phyloP scores from a whole-genome alignment of 2,797 vertebrate genomes.

The Gambusia yucatana region DNA sequence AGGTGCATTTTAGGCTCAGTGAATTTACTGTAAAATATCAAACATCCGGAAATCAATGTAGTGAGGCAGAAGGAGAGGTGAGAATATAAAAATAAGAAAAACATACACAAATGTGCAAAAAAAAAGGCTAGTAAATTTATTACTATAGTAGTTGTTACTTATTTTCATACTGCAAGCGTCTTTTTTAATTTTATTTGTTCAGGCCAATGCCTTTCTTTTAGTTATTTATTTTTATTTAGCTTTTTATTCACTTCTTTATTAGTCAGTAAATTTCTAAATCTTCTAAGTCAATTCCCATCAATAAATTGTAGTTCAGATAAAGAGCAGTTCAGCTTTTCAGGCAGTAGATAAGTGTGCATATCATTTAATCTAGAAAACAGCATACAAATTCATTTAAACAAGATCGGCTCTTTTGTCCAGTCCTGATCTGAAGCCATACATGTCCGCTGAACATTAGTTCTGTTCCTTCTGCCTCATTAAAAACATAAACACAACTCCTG shows the following conservation, averaged over 20 bases:
- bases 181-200: not conserved
- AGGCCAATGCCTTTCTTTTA: not conserved
- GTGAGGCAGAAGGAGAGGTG: conserved; percentile 52
- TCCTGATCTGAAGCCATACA: conserved; percentile 40
- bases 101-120: conserved; percentile 5
- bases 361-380: conserved; percentile 5
- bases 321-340: not conserved
- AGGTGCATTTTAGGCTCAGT: conserved; percentile 85
- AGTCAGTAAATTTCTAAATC: not conserved
- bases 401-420: conserved; percentile 22
- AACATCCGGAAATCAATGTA: conserved; percentile 80
- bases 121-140: not conserved
- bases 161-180: not conserved
- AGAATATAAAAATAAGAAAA: conserved; percentile 39
- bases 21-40: conserved; percentile 92
- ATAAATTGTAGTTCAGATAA: not conserved
- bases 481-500: conserved; percentile 76
- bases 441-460: conserved; percentile 35
- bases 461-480: conserved; percentile 58
- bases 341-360: not conserved
- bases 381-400: conserved; percentile 14
- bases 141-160: not conserved
- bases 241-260: not conserved
- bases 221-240: not conserved
- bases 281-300: not conserved